Evolutionary conservation across 2,888 invertebrate genomes (phyloP), one percentile per base, ranked within the genome.

Genomic region (Resseliella maxima): DNA sequence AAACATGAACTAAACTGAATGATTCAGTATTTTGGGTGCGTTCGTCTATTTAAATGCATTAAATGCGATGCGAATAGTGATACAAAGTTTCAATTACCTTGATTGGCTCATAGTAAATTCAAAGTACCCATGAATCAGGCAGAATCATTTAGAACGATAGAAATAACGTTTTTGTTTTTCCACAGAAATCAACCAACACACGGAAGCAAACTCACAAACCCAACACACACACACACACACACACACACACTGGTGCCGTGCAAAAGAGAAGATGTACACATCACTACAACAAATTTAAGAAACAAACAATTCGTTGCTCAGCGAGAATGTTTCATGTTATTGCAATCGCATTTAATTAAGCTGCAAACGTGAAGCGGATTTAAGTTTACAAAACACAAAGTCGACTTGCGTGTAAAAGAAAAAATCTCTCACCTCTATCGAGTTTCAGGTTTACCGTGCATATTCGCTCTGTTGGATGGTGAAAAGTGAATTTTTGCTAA

Each of bases 281-380:
- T 41, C 15, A 50, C 12, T 15, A 8, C 18, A 18, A 24, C n/a
- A 59, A 59, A 59, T 59, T 59, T 59, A 59, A 59, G 59, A 59
- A 59, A 59, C 59, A 59, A 59, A 59, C 59, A 59, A 59, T 24
- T 59, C 59, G 59, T 59, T 59, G 59, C 59, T 24, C 24, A 24
- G 59, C 24, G 24, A n/a, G n/a, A 59, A 24, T n/a, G 24, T 59
- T 18, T 59, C 59, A 24, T 24, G 59, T 59, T 59, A 59, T 24
- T 59, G 59, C n/a, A 59, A 59, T 59, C 59, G 24, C 59, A 59
- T 59, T 59, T 24, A 59, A 59, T 59, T 59, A 59, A 59, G 59
- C 59, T 59, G 24, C 59, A 59, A 59, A 59, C 59, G 59, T 59
- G 59, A 59, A 59, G 24, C 3, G 59, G 59, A 59, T 59, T 59